Percentiles rank a stretch among this genome's conserved stretches.
Evolutionary conservation across 2,888 invertebrate species (phyloP).

Genomic region (Drosophila diplacantha): DNA sequence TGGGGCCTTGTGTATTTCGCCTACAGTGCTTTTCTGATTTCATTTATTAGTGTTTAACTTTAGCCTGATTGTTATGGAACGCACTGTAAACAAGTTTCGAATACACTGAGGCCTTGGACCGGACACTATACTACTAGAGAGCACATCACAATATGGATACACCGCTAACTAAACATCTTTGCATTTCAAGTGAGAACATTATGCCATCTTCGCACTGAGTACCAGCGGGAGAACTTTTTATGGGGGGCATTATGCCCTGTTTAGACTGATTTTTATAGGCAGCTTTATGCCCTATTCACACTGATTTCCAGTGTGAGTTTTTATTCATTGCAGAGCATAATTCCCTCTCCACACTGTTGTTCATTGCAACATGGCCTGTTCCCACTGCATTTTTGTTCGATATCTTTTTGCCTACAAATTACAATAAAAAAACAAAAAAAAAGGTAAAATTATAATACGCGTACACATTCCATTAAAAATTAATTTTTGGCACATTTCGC

Average conservation of each 20-base stretch:
- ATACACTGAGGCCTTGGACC: constrained; percentile 11
- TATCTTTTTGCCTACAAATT: constrained; percentile 31
- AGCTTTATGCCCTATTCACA: not conserved
- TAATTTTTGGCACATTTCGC: constrained; percentile 73
- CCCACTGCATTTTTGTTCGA: constrained; percentile 12
- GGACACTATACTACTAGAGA: constrained; percentile 47
- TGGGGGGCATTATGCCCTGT: not conserved
- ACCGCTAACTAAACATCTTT: constrained; percentile 53
- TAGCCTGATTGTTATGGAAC: constrained; percentile 1
- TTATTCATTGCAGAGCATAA: not conserved
- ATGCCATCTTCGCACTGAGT: not conserved
- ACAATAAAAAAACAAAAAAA: constrained; percentile 31
- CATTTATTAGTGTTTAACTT: not conserved
- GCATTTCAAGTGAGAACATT: not conserved
- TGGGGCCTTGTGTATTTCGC: not conserved
- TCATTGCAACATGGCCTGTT: not conserved
- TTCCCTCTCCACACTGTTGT: not conserved
- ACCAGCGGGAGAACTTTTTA: not conserved
- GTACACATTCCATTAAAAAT: constrained; percentile 50
- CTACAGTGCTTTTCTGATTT: not conserved
- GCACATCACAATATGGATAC: constrained; percentile 71
- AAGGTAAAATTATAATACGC: constrained; percentile 17
- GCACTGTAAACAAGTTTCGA: not conserved
- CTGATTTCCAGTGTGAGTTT: not conserved
- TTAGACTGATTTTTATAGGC: not conserved